Evolutionary conservation across 2,797 vertebrate genomes (phyloP).

Genomic region (Limnodromus scolopaceus): DNA sequence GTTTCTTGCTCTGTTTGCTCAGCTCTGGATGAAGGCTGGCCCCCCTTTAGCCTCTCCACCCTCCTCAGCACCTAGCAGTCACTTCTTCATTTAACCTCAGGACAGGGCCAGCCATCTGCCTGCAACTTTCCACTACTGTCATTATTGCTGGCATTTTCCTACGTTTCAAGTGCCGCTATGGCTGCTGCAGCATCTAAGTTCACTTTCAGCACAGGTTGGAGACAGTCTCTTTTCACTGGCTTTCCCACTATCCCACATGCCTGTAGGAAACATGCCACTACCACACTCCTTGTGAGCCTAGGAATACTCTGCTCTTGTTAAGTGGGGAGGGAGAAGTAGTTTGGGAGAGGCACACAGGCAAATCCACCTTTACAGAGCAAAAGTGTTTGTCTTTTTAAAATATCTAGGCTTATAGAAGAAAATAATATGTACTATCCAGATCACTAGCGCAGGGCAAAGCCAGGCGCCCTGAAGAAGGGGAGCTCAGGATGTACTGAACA

Average conservation of each 20-base stretch:
- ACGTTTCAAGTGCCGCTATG: not conserved
- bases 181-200: not conserved
- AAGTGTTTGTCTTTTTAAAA: not conserved
- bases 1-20: not conserved
- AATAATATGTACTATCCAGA: not conserved
- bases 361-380: not conserved
- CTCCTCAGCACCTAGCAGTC: not conserved
- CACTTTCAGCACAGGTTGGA: not conserved
- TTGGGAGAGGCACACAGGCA: not conserved
- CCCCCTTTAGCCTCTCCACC: not conserved
- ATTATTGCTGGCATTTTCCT: not conserved
- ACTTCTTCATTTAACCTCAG: not conserved
- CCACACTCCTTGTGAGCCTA: not conserved
- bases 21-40: not conserved
- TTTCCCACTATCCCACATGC: not conserved
- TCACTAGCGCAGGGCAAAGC: not conserved
- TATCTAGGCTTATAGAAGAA: not conserved
- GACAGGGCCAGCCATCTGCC: not conserved
- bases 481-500: not conserved
- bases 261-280: not conserved
- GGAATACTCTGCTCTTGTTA: not conserved
- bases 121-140: not conserved
- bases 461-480: not conserved
- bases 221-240: not conserved
- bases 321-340: fast-evolving